Evolutionary conservation across 1,140 invertebrate species (phyloP).

Genomic region (Rhagoletis zephyria): DNA sequence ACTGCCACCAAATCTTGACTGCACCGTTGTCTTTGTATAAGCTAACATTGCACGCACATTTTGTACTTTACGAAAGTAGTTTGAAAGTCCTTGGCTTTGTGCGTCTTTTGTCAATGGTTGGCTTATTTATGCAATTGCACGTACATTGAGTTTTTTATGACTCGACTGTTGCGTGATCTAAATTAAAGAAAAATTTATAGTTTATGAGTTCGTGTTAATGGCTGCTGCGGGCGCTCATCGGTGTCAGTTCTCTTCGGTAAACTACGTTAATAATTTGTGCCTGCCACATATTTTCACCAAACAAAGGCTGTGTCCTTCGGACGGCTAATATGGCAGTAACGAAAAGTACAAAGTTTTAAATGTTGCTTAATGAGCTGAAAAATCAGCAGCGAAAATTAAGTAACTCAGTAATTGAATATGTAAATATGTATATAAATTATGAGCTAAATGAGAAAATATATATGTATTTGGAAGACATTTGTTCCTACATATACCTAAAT

Average conservation of each 20-base stretch:
- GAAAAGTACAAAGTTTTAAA: not conserved
- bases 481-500: no score
- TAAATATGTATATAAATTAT: slow-evolving; percentile 39
- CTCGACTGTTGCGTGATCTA: slow-evolving; percentile 51
- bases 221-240: slow-evolving; percentile 32
- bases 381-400: slow-evolving; percentile 34
- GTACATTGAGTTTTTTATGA: slow-evolving; percentile 52
- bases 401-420: slow-evolving; percentile 21
- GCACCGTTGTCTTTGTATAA: not conserved
- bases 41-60: not conserved
- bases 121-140: slow-evolving; percentile 51
- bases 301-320: not conserved
- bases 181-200: slow-evolving; percentile 53
- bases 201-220: slow-evolving; percentile 52
- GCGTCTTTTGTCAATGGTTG: slow-evolving; percentile 21
- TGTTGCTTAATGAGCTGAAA: slow-evolving; percentile 45
- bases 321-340: not conserved
- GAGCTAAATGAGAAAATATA: not conserved
- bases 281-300: slow-evolving; percentile 54
- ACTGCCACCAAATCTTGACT: not conserved
- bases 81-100: slow-evolving; percentile 44
- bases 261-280: slow-evolving; percentile 59
- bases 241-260: not conserved
- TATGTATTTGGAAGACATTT: not conserved
- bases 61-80: not conserved